Percentiles rank a stretch among this genome's conserved stretches.
Conservation (phyloP, 1,140 invertebrate species). For the Sesamia nonagrioides region DNA sequence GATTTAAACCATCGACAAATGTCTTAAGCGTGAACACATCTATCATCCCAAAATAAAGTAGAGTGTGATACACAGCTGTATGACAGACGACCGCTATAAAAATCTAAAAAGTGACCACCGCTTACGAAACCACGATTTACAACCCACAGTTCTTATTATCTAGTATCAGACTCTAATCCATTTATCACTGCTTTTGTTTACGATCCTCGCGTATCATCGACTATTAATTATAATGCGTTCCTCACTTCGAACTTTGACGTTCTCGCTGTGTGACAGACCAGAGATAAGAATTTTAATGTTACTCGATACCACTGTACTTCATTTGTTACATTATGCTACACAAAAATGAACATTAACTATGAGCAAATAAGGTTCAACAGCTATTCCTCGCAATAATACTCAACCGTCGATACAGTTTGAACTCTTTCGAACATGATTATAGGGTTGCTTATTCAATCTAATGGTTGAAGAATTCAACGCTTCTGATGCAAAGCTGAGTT, state of each 20-base stretch:
- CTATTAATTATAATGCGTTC: slow-evolving; percentile 87
- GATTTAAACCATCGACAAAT: slow-evolving; percentile 33
- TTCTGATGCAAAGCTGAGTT: slow-evolving; percentile 70
- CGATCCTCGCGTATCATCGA: slow-evolving; percentile 85
- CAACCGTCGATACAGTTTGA: slow-evolving; percentile 56
- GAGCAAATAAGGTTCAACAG: slow-evolving; percentile 63
- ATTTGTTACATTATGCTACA: slow-evolving; percentile 50
- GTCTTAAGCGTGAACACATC: slow-evolving; percentile 27
- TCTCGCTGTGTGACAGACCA: slow-evolving; percentile 85
- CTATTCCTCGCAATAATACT: slow-evolving; percentile 3
- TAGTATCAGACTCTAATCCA: slow-evolving; percentile 85
- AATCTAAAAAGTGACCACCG: slow-evolving; percentile 65
- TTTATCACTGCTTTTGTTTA: slow-evolving; percentile 87
- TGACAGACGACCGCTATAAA: slow-evolving; percentile 54
- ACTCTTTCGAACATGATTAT: slow-evolving; percentile 56
- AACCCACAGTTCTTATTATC: slow-evolving; percentile 81
- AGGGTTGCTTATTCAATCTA: slow-evolving; percentile 60
- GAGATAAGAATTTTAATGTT: slow-evolving; percentile 87
- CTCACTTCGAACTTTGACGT: slow-evolving; percentile 87
- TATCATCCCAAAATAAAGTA: background rate
- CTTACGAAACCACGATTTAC: slow-evolving; percentile 83
- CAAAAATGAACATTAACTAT: slow-evolving; percentile 59
- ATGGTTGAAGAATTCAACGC: slow-evolving; percentile 66
- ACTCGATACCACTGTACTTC: slow-evolving; percentile 76
- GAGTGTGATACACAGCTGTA: slow-evolving; percentile 44